A percentile compares a stretch with the other conserved stretches of the same genome.
These are phyloP conservation scores for Xanthia togata DNA, from an alignment of 2,888 invertebrate genomes.

Conservation along the genomic window DNA sequence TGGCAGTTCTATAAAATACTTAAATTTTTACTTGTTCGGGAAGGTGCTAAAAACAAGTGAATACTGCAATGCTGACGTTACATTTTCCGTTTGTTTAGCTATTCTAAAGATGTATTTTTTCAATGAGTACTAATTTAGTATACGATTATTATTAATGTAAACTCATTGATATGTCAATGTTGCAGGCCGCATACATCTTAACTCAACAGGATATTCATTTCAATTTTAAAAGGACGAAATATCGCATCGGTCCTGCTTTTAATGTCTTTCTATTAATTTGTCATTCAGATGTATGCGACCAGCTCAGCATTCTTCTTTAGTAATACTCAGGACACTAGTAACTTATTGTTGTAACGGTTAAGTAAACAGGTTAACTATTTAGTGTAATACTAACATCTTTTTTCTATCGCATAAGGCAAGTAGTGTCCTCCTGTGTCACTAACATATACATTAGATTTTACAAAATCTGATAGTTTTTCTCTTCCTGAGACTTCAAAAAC, in stretches of 20 bases:
- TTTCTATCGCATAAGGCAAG: conserved; percentile 25
- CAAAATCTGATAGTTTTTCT: conserved; percentile 19
- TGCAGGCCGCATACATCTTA: conserved; percentile 6
- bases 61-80: neutral
- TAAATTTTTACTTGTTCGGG: conserved; percentile 8
- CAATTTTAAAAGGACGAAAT: neutral
- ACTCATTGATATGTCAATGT: neutral
- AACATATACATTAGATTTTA: conserved; percentile 26
- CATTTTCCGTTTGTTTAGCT: neutral
- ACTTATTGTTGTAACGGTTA: conserved; percentile 61
- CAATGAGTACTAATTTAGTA: conserved; percentile 7
- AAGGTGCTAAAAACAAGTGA: conserved; percentile 31
- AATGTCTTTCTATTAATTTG: neutral
- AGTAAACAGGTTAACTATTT: conserved; percentile 48
- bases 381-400: conserved; percentile 33
- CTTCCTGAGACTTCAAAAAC: conserved; percentile 43
- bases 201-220: neutral
- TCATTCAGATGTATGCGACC: conserved; percentile 18
- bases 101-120: neutral
- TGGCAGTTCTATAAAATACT: neutral
- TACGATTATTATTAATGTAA: conserved; percentile 8
- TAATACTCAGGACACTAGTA: conserved; percentile 62
- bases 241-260: neutral
- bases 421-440: conserved; percentile 21
- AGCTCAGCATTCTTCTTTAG: conserved; percentile 28